Conservation (phyloP, 2,113 vertebrate genomes). For the Piaya cayana region DNA sequence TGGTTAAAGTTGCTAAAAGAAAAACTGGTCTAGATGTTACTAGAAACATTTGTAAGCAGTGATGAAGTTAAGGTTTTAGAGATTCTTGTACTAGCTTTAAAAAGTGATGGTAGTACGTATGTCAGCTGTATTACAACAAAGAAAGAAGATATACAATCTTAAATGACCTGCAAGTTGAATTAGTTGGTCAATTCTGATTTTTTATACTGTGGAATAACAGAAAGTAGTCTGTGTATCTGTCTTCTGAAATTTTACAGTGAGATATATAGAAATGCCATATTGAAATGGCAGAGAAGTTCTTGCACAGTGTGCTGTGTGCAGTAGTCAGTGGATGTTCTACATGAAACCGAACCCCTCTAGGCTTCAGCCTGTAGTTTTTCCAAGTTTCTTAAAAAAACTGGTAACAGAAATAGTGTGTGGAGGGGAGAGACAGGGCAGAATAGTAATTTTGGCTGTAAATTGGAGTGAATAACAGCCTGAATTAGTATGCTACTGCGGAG, state of each 20-base stretch:
- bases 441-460: not conserved
- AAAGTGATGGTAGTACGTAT: not conserved
- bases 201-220: not conserved
- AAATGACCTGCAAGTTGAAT: not conserved
- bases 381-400: not conserved
- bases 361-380: not conserved
- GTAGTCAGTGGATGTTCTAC: not conserved
- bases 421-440: not conserved
- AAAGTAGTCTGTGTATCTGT: not conserved
- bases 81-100: not conserved
- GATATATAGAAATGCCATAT: not conserved
- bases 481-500: not conserved
- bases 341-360: not conserved
- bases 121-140: not conserved
- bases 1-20: not conserved
- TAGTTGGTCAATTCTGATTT: not conserved
- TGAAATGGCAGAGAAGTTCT: not conserved
- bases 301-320: not conserved
- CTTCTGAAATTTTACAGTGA: not conserved
- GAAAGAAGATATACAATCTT: not conserved
- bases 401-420: not conserved
- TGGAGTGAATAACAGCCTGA: not conserved
- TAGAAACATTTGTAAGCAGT: not conserved
- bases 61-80: not conserved
- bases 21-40: not conserved